phyloP scores from a whole-genome alignment of 2,113 vertebrate genomes.

The Nibea coibor region DNA sequence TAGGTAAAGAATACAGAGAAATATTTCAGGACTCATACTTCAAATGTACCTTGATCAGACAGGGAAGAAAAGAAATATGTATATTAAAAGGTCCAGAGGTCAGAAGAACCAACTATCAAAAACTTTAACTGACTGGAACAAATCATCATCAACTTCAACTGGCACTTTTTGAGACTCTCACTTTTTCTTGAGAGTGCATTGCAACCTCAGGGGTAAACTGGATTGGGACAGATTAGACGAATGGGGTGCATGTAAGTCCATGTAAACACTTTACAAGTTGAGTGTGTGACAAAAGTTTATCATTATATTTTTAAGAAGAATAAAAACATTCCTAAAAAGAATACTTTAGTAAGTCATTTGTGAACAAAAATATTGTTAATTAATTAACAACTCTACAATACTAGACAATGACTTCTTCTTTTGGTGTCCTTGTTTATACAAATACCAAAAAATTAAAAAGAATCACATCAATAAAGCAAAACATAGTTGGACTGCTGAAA shows the following conservation, averaged over 20 bases:
- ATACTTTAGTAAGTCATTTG: not conserved
- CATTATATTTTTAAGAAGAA: not conserved
- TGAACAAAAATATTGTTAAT: not conserved
- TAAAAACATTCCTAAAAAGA: not conserved
- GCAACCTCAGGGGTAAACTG: not conserved
- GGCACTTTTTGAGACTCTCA: not conserved
- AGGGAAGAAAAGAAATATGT: not conserved
- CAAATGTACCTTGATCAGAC: not conserved
- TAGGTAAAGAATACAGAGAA: slow-evolving; percentile 13
- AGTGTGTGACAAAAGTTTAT: not conserved
- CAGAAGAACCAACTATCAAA: slow-evolving; percentile 1
- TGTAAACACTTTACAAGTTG: not conserved
- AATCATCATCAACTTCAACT: not conserved
- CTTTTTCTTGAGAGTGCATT: not conserved
- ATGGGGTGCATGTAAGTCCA: not conserved
- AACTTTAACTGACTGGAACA: slow-evolving; percentile 3
- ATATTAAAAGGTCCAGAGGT: slow-evolving; percentile 15
- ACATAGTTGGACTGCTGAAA: not conserved
- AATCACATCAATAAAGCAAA: not conserved
- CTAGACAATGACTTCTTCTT: not conserved
- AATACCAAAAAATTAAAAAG: not conserved
- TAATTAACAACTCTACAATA: not conserved
- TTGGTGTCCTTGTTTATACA: not conserved
- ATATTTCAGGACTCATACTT: not conserved
- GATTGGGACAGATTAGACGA: not conserved